Evolutionary conservation across 2,113 vertebrate species (phyloP).

Genomic region (Lepus americanus): DNA sequence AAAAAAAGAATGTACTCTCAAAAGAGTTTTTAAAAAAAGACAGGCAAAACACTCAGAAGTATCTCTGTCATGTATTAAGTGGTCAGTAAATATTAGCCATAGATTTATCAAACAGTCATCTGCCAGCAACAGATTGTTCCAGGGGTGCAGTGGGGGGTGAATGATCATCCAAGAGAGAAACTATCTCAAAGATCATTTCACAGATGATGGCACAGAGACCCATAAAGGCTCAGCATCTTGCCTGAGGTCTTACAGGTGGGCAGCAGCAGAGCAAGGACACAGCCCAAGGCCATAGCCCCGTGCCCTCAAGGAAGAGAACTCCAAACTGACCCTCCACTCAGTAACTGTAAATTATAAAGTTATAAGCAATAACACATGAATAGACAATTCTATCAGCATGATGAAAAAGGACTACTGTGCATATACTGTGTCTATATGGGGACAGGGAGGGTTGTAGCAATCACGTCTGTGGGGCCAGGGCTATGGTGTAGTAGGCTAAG

Average conservation of each 20-base stretch:
- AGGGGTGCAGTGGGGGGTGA: background rate
- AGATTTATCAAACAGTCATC: background rate
- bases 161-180: background rate
- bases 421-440: background rate
- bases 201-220: background rate
- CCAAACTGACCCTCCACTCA: background rate
- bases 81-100: constrained; percentile 22
- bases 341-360: background rate
- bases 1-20: too few species aligned
- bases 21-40: too few species aligned
- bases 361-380: background rate
- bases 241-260: background rate
- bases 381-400: background rate
- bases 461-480: background rate
- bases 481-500: too few species aligned
- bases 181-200: background rate
- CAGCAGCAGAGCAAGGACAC: background rate
- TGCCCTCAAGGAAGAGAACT: background rate
- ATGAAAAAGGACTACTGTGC: background rate
- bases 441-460: background rate
- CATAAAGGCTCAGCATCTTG: background rate
- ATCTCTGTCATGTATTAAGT: background rate
- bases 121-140: constrained; percentile 4
- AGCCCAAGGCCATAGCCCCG: background rate
- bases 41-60: background rate